Percentiles rank a stretch among this genome's conserved stretches.
Evolutionary conservation across 2,888 invertebrate species (phyloP).

Genomic region (Chalcosyrphus nemorum): DNA sequence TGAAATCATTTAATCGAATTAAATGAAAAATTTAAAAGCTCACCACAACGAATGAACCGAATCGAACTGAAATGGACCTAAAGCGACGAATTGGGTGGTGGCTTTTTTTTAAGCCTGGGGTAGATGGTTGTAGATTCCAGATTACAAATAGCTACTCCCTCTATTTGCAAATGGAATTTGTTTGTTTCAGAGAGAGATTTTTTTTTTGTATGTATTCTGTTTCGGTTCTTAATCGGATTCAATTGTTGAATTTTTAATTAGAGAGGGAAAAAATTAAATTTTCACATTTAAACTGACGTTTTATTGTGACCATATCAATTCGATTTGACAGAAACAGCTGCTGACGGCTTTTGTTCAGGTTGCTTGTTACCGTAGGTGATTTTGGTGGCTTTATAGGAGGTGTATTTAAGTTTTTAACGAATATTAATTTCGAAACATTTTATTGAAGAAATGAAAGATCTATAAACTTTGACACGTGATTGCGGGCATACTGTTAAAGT

Average conservation of each 20-base stretch:
- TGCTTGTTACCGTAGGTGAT: too few relatives aligned
- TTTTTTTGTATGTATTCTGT: too few relatives aligned
- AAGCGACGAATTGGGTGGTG: background rate
- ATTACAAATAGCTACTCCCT: background rate
- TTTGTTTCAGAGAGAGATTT: background rate
- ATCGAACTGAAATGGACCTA: too few relatives aligned
- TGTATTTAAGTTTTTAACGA: background rate
- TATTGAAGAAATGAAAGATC: too few relatives aligned
- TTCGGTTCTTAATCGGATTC: background rate
- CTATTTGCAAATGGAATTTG: constrained; percentile 1
- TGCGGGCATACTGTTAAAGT: too few relatives aligned
- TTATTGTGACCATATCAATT: background rate
- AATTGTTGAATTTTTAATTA: constrained; percentile 8
- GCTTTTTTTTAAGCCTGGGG: background rate
- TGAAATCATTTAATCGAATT: background rate
- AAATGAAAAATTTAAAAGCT: constrained; percentile 5
- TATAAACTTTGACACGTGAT: too few relatives aligned
- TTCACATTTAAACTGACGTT: background rate
- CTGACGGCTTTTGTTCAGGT: background rate
- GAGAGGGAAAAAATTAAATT: background rate
- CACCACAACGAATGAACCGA: background rate
- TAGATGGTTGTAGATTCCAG: background rate
- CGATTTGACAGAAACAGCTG: background rate
- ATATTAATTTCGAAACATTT: too few relatives aligned
- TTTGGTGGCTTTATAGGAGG: background rate